Conservation (phyloP, 1,140 invertebrate species). For the Agrypnia vestita region DNA sequence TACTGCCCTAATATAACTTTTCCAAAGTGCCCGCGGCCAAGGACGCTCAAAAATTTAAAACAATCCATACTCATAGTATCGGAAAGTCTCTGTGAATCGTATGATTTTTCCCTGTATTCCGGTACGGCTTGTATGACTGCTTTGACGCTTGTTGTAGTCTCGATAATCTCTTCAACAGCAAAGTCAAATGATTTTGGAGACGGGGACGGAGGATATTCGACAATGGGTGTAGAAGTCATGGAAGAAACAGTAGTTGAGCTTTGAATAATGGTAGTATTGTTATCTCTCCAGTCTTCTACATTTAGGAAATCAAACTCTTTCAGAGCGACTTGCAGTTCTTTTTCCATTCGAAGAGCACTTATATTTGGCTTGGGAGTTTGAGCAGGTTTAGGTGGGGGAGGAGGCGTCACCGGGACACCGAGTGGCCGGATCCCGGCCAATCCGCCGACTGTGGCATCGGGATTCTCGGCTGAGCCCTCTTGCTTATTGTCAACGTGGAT, state of each 20-base stretch:
- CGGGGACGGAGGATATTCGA: conserved; percentile 80
- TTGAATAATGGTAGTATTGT: conserved; percentile 66
- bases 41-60: conserved; percentile 95
- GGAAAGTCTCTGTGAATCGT: conserved; percentile 80
- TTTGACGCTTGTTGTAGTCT: conserved; percentile 79
- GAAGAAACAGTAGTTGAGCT: conserved; percentile 72
- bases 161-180: conserved; percentile 73
- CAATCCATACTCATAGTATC: conserved; percentile 89
- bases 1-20: conserved; percentile 99
- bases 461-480: conserved; percentile 82
- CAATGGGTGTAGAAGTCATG: conserved; percentile 71
- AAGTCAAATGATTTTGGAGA: conserved; percentile 86
- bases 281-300: conserved; percentile 80
- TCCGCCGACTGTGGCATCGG: conserved; percentile 81
- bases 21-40: conserved; percentile 99
- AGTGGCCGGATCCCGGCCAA: conserved; percentile 84
- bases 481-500: conserved; percentile 66
- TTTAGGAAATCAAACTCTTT: conserved; percentile 92
- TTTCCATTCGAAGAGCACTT: conserved; percentile 70
- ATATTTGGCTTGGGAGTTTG: conserved; percentile 73
- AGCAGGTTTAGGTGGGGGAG: conserved; percentile 75
- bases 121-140: conserved; percentile 70
- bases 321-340: conserved; percentile 86
- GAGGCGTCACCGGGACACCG: conserved; percentile 73
- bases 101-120: conserved; percentile 69